Percentiles rank a stretch among this genome's conserved stretches.
These are phyloP conservation scores for Chironomus tentans DNA, from an alignment of 2,888 invertebrate species.

Conservation along the genomic window DNA sequence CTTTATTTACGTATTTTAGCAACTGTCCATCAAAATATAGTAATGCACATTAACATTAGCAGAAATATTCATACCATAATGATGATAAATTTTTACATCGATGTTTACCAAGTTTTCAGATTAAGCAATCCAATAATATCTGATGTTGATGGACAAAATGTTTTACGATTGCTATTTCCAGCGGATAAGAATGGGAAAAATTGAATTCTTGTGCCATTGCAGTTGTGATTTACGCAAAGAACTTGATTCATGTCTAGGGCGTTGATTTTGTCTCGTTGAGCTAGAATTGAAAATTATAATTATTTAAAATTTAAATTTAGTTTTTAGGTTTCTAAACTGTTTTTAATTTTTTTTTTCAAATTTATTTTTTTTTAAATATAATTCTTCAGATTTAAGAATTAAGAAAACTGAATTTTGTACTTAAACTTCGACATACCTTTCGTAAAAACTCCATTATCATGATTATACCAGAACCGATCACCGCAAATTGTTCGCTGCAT, in stretches of 20 bases:
- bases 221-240: background rate
- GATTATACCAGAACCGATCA: constrained; percentile 13
- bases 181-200: background rate
- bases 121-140: background rate
- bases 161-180: background rate
- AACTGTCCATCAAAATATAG: no score
- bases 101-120: background rate
- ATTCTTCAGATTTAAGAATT: no score
- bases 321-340: no score
- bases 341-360: background rate
- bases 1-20: no score
- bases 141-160: background rate
- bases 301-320: no score
- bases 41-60: no score
- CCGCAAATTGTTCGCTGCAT: constrained; percentile 5
- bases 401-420: no score
- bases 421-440: background rate
- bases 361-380: no score
- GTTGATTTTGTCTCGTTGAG: background rate
- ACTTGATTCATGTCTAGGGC: background rate
- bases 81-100: no score
- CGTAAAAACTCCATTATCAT: background rate
- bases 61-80: no score
- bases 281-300: background rate
- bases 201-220: background rate